phyloP scores from a whole-genome alignment of 2,888 invertebrate genomes.

The Kryphioiulus occultus region DNA sequence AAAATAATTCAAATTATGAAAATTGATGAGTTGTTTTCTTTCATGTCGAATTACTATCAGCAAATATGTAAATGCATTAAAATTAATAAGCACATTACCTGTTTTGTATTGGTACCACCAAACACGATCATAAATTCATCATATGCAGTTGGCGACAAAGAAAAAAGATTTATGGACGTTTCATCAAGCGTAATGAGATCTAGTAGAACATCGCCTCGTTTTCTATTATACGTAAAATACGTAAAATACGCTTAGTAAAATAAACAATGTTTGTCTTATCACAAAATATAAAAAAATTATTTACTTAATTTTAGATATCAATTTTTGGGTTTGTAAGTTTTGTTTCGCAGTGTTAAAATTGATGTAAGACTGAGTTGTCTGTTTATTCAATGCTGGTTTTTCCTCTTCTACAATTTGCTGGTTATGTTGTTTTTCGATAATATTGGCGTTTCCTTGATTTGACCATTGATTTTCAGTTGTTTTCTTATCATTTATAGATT shows the following conservation, averaged over 20 bases:
- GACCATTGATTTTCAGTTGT: background rate
- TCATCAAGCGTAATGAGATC: constrained; percentile 49
- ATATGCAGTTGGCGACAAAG: constrained; percentile 39
- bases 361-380: background rate
- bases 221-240: constrained; percentile 27
- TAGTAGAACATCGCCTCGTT: constrained; percentile 46
- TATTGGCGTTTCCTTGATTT: background rate
- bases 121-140: constrained; percentile 47
- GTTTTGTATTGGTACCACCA: constrained; percentile 39
- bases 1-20: background rate
- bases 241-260: background rate
- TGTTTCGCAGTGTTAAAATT: constrained; percentile 29
- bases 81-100: constrained; percentile 31
- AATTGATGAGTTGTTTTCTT: background rate
- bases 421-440: background rate
- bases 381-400: background rate
- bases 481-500: background rate
- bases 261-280: background rate
- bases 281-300: background rate
- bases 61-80: too few relatives aligned
- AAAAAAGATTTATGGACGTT: constrained; percentile 28
- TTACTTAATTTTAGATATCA: background rate
- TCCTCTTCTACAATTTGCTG: background rate
- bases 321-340: background rate
- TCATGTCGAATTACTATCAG: too few relatives aligned